Evolutionary conservation across 2,113 vertebrate genomes (phyloP).

Genomic region (Grammomys dolichurus): DNA sequence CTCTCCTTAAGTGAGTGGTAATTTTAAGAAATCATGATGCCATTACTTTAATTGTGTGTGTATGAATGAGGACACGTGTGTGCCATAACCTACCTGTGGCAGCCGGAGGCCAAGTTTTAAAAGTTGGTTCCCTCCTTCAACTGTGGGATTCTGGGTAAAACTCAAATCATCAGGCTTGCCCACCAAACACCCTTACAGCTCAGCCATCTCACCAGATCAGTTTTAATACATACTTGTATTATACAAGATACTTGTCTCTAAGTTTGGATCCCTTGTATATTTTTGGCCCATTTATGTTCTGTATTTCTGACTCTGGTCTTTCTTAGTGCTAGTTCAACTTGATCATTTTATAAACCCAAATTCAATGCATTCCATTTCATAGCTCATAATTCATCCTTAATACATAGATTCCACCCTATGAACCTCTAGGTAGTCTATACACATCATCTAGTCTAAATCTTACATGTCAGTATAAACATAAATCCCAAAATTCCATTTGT

Average conservation of each 20-base stretch:
- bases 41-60: neutral
- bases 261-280: neutral
- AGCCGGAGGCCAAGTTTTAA: neutral
- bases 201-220: neutral
- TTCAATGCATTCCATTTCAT: neutral
- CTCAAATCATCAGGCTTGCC: too few species aligned
- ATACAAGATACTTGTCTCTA: neutral
- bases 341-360: neutral
- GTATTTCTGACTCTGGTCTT: neutral
- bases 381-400: conserved; percentile 14
- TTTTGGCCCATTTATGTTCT: neutral
- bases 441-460: neutral
- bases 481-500: neutral
- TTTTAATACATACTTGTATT: neutral
- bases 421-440: neutral
- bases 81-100: neutral
- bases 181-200: neutral
- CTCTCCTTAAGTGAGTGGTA: neutral
- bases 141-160: too few species aligned
- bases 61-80: neutral
- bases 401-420: neutral
- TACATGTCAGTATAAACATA: neutral
- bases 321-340: neutral
- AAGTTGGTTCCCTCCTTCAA: neutral
- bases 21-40: neutral